These are phyloP conservation scores for Brachionus angularis DNA, from an alignment of 1,140 invertebrate species.

Conservation along the genomic window DNA sequence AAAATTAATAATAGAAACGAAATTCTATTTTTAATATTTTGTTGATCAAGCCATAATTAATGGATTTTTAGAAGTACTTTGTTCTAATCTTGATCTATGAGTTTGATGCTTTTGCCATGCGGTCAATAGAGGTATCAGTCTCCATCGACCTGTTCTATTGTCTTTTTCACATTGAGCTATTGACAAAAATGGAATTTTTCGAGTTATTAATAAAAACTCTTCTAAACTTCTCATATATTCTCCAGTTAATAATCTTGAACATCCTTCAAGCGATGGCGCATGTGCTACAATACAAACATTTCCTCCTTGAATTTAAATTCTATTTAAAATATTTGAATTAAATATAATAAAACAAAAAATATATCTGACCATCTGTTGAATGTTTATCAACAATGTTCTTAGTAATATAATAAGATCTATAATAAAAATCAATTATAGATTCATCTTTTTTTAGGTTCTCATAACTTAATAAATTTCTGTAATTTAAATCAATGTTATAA, in stretches of 20 bases:
- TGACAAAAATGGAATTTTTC: conserved; percentile 33
- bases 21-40: too few species aligned
- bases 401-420: background rate
- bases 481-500: conserved; percentile 31
- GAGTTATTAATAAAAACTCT: conserved; percentile 7
- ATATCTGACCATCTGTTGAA: conserved; percentile 5
- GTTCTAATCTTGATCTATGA: background rate
- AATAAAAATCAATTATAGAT: conserved; percentile 16
- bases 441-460: conserved; percentile 42
- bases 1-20: too few species aligned
- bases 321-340: background rate
- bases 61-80: too few species aligned
- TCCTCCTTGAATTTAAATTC: background rate
- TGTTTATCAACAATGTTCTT: background rate
- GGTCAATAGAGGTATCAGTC: background rate
- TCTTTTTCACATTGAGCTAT: conserved; percentile 44
- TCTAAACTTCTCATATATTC: background rate
- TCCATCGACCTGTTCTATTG: background rate
- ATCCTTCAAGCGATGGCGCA: conserved; percentile 42
- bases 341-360: background rate
- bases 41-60: too few species aligned
- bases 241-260: background rate
- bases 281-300: conserved; percentile 36
- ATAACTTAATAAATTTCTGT: background rate
- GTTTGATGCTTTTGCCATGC: conserved; percentile 18